Base-by-base conservation (phyloP, 2,113 vertebrate species). In the Charadrius vociferus region DNA sequence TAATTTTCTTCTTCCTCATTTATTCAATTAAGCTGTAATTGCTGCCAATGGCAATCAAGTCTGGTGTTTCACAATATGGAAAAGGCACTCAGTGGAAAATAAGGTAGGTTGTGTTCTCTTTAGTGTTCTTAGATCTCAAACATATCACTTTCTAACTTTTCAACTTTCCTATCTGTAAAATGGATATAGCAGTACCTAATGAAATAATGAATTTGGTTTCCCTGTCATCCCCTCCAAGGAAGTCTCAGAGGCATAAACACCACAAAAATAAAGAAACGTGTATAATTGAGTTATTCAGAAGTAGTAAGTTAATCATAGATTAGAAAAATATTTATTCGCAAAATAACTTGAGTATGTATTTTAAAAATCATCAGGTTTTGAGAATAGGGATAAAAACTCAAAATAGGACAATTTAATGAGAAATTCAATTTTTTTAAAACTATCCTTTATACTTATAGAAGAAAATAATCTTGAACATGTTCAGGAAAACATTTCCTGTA, bases 1-100 rank as follows among this genome's bases (percentile, higher is more conserved):
- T 37, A 85, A 78, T 9, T 65, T 72, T 78, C 86, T 96, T 92
- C 49, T 89, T 85, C 82, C 68, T 96, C 20, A 65, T 97, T 86
- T 91, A 93, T 85, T 91, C 53, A 83, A 12, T 94, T 71, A 95
- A 85, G 39, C 50, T 78, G 32, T 58, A 85, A 73, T 81, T 93
- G 53, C 41, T 88, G 23, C 19, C 39, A 90, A 20, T 53, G 34
- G 78, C 93, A 96, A 96, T 93, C 67, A 95, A 85, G 55, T 86
- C 52, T 82, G 39, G 50, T 87, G 70, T 84, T 95, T 96, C 36
- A 87, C 10, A 24, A 30, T 81, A 27, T 39, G 52, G 18, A 78
- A 82, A 83, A 88, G 12, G 23, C 18, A 50, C 6, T 88, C 1
- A 1, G 18, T 53, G 21, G 26, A 53, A 92, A 77, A 58, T 37